Base-by-base conservation (phyloP, 1,140 invertebrate species). In the Nomia melanderi region DNA sequence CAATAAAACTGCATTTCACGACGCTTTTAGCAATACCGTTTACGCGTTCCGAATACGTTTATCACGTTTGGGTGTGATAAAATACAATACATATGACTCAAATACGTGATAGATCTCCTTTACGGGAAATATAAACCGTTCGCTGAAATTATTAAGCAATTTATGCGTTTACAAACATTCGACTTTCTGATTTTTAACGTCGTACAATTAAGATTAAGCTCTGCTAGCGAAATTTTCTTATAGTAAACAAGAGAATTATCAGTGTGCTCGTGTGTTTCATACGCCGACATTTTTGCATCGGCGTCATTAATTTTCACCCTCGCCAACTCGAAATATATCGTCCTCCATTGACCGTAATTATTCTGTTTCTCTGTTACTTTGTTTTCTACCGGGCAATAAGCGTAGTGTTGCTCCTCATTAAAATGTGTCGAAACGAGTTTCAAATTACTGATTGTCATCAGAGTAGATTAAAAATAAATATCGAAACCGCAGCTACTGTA, bases 41-140 rank as follows among this genome's bases (percentile, higher is more conserved):
- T 47, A 67, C 63, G 63, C 72, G 72, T 57, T 66, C 62, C 25
- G 62, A 66, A 74, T 74, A 33, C 62, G 25, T 44, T 66, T 74
- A 74, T 66, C 72, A 56, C 23, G 63, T 67, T 66, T 12, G 36
- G 25, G 47, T 11, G 53, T 67, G 72, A 75, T 75, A 66, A 75
- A 75, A 27, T 33, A 31, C 11, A 64, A 54, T 29, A 44, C 50
- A 67, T 39, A 66, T 20, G 27, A 65, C 44, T 44, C 20, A 14
- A 57, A 57, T 12, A 31, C 14, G 50, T 66, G 63, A 75, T 75
- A 57, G 1, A 57, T 67, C 27, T 33, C 1, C 11, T 66, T 44
- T n/a, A 33, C n/a, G 27, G 12, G 50, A 65, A 66, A 44, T 23
- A 33, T 57, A 57, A 75, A 47, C 11, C 33, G 27, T 2, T 31